Base-by-base conservation (phyloP, 2,113 vertebrate species). In the Chinchilla lanigera region DNA sequence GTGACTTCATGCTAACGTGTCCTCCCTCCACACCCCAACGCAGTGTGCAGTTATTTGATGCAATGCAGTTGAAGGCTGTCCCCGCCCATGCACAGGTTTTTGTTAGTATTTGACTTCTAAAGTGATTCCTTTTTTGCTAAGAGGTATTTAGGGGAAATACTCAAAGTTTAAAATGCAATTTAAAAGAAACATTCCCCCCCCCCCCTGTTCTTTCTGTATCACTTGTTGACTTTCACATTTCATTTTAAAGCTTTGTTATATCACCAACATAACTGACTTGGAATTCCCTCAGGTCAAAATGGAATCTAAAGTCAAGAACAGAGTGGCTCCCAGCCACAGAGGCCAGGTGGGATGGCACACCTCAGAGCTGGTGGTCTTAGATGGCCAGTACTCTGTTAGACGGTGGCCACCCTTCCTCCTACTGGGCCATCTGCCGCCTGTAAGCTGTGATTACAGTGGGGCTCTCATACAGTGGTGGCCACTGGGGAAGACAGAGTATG, bases 401-500 rank as follows among this genome's bases (percentile, higher is more conserved):
- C 78, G 88, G 92, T 96, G 86, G 77, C 94, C 95, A 90, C 84
- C 47, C 26, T 92, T 95, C 41, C 89, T 96, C 90, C 87, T 89
- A 54, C 96, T 96, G 95, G 94, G 86, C 77, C 14, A 17, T 96
- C 95, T 5, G 67, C 95, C 94, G 97, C 89, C 44, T 95, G 78
- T 77, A 95, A 93, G 94, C 86, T 94, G 22, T n/a, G 86, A 86
- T 96, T 98, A 90, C 52, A 97, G 60, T 86, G 30, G 86, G 90
- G 84, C 97, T 97, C 52, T 96, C 85, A 78, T 86, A 44, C 80
- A 97, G 81, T 92, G 54, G 96, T 81, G 95, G 85, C 96, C 95
- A 50, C 96, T 88, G 67, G 92, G 78, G 75, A 98, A 90, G 61
- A 86, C 88, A 61, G 91, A 93, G 77, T 90, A 85, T 91, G 87